These are phyloP conservation scores for Garra rufa DNA, from an alignment of 2,113 vertebrate species.

Conservation along the genomic window DNA sequence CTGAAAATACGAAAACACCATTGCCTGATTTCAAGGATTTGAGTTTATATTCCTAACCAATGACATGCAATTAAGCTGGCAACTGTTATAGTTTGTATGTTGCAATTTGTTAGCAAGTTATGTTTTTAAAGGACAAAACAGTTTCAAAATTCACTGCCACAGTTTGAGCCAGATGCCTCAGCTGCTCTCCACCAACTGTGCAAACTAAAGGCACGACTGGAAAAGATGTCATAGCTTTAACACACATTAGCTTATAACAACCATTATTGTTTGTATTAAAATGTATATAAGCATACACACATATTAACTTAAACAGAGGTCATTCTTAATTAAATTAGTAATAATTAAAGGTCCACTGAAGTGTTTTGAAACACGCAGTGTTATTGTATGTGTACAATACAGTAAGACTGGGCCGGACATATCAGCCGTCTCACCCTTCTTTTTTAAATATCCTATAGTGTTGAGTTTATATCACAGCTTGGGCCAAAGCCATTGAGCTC, in stretches of 20 bases:
- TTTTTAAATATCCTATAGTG: too few species aligned
- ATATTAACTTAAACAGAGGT: not conserved
- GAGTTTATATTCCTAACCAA: not conserved
- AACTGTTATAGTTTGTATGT: not conserved
- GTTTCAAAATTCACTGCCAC: not conserved
- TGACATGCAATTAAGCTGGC: not conserved
- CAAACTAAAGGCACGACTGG: not conserved
- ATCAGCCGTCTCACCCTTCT: too few species aligned
- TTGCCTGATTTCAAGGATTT: not conserved
- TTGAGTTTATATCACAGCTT: too few species aligned
- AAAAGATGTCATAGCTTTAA: not conserved
- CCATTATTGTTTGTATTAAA: not conserved
- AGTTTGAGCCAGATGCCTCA: not conserved
- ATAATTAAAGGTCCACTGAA: too few species aligned
- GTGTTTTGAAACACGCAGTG: too few species aligned
- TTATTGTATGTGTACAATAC: too few species aligned
- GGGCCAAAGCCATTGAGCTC: too few species aligned
- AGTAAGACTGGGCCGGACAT: too few species aligned
- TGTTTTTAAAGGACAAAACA: not conserved
- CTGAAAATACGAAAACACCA: not conserved
- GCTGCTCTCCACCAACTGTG: not conserved
- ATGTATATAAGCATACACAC: not conserved
- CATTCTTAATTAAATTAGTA: not conserved
- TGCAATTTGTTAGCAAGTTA: not conserved
- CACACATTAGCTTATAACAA: not conserved